Conservation (phyloP, 2,797 vertebrate species). For the Gymnopithys bicolor region DNA sequence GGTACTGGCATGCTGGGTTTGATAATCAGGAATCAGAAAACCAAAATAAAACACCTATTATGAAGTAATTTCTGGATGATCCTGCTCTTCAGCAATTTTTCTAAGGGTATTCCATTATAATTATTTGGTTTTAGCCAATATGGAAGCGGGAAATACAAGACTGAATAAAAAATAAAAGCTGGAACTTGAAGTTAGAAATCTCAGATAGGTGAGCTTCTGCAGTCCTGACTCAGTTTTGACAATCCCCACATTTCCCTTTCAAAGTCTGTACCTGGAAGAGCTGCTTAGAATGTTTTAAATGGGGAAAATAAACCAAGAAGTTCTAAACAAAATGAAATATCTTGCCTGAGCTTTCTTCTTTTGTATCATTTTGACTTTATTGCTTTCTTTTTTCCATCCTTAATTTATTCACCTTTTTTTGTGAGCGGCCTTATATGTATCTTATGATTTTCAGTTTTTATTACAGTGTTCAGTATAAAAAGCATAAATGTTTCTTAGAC, state of each 20-base stretch:
- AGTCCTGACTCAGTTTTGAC: not conserved
- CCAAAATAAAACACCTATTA: not conserved
- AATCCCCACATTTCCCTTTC: not conserved
- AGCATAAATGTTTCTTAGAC: not conserved
- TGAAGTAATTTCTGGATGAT: not conserved
- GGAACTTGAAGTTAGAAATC: not conserved
- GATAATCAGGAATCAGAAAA: not conserved
- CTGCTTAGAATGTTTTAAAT: not conserved
- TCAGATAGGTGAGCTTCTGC: not conserved
- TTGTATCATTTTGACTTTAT: not conserved
- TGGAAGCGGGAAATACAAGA: accelerated
- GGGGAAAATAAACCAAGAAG: not conserved
- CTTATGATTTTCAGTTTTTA: not conserved
- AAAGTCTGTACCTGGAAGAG: not conserved
- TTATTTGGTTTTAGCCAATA: not conserved
- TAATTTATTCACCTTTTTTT: not conserved
- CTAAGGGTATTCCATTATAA: not conserved
- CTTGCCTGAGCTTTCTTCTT: not conserved
- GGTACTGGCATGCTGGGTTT: not conserved
- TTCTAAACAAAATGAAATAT: not conserved
- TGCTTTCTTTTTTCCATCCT: not conserved
- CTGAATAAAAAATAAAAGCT: not conserved
- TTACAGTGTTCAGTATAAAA: not conserved
- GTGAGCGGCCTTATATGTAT: not conserved
- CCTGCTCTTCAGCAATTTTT: not conserved